Evolutionary conservation across 1,140 invertebrate genomes (phyloP).

Genomic region (Wasmannia auropunctata): DNA sequence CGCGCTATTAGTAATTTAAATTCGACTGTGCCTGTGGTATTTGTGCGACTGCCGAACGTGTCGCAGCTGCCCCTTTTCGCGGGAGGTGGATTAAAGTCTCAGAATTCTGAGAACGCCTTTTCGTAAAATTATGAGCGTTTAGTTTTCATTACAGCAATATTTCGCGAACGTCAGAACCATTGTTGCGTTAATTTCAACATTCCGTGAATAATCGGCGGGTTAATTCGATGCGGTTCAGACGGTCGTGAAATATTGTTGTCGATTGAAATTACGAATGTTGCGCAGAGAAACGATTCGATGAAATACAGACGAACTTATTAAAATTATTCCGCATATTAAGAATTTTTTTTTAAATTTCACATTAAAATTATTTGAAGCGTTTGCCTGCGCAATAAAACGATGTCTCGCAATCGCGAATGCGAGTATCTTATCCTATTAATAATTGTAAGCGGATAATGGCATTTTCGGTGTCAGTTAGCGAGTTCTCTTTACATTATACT

Average conservation of each 20-base stretch:
- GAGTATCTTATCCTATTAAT: slow-evolving; percentile 37
- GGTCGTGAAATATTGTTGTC: slow-evolving; percentile 41
- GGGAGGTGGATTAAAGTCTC: slow-evolving; percentile 24
- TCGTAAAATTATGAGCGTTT: neutral
- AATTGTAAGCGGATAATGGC: slow-evolving; percentile 48
- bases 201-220: slow-evolving; percentile 16
- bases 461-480: slow-evolving; percentile 68
- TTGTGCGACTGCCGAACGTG: neutral
- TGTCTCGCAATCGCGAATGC: neutral
- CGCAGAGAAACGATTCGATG: slow-evolving; percentile 33
- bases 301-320: no score
- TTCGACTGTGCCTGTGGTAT: neutral
- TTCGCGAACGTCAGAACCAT: slow-evolving; percentile 16
- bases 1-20: neutral
- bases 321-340: neutral
- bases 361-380: neutral
- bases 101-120: neutral
- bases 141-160: slow-evolving; percentile 25
- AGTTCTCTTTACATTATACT: slow-evolving; percentile 5
- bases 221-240: slow-evolving; percentile 19
- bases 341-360: slow-evolving; percentile 25
- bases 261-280: slow-evolving; percentile 28
- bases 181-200: slow-evolving; percentile 2
- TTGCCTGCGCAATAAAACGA: slow-evolving; percentile 24
- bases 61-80: neutral